These are phyloP conservation scores for Apostichopus californicus DNA, from an alignment of 35 echinoderm and acorn worm species.

Conservation along the genomic window DNA sequence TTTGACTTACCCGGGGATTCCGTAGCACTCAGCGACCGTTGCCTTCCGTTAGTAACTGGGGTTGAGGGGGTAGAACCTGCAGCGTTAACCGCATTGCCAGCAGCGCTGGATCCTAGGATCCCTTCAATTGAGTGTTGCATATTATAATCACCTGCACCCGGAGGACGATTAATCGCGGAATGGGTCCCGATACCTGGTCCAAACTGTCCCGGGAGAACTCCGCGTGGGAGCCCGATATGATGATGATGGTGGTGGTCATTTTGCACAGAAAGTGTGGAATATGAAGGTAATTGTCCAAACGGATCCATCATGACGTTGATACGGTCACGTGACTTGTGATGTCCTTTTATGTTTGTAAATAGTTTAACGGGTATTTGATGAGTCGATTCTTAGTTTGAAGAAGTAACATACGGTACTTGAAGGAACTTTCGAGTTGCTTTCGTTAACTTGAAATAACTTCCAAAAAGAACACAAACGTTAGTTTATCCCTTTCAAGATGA, in stretches of 20 bases:
- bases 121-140: conserved; percentile 60
- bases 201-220: conserved; percentile 34
- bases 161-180: conserved; percentile 46
- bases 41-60: conserved; percentile 44
- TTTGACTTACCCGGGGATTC: conserved; percentile 49
- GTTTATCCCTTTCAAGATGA: too few relatives aligned
- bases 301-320: conserved; percentile 40
- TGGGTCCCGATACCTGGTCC: conserved; percentile 42
- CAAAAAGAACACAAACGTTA: too few relatives aligned
- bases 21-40: conserved; percentile 8
- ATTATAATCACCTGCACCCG: conserved; percentile 26
- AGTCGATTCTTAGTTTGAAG: too few relatives aligned
- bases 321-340: neutral
- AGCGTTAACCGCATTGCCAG: neutral
- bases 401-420: too few relatives aligned
- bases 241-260: conserved; percentile 14
- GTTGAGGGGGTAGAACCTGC: neutral
- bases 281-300: conserved; percentile 32
- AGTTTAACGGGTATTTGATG: too few relatives aligned
- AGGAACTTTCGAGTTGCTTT: too few relatives aligned
- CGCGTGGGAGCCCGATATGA: conserved; percentile 22
- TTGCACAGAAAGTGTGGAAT: conserved; percentile 22
- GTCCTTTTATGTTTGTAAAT: too few relatives aligned
- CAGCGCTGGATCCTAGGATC: conserved; percentile 39
- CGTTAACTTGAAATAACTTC: too few relatives aligned